These are phyloP conservation scores for Micropoecilia bifurca DNA, from an alignment of 2,797 vertebrate genomes.

Conservation along the genomic window DNA sequence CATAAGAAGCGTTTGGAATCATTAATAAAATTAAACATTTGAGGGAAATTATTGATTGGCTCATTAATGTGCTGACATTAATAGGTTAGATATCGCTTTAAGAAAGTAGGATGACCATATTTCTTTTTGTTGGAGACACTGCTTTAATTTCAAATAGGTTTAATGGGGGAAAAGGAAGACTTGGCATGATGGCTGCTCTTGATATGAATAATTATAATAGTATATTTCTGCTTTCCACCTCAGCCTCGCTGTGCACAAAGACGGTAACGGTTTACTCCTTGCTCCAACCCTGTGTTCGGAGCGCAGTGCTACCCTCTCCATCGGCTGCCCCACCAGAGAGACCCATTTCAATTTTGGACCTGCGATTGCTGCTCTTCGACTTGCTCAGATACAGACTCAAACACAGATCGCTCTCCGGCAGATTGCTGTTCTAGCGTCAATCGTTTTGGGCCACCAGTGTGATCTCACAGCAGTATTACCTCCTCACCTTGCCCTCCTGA, in stretches of 20 bases:
- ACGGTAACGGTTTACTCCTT: slow-evolving; percentile 63
- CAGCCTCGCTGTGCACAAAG: slow-evolving; percentile 71
- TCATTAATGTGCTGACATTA: neutral
- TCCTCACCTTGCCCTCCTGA: slow-evolving; percentile 78
- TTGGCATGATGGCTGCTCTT: slow-evolving; percentile 37
- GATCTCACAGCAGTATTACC: slow-evolving; percentile 46
- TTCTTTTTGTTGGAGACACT: neutral
- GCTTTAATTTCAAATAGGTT: neutral
- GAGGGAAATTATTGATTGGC: neutral
- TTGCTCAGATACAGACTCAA: slow-evolving; percentile 84
- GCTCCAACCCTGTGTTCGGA: slow-evolving; percentile 61
- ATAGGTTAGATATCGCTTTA: neutral
- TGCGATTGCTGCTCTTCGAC: slow-evolving; percentile 77
- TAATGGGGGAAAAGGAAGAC: slow-evolving; percentile 16
- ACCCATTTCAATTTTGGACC: slow-evolving; percentile 68
- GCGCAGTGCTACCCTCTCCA: slow-evolving; percentile 47
- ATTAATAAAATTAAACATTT: neutral
- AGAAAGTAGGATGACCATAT: neutral
- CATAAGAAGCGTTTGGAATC: neutral
- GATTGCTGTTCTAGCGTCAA: slow-evolving; percentile 75
- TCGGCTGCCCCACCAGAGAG: slow-evolving; percentile 48
- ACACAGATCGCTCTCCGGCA: slow-evolving; percentile 85
- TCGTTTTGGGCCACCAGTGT: slow-evolving; percentile 69
- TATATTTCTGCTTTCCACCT: slow-evolving; percentile 79
- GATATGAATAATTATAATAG: slow-evolving; percentile 63